Conservation (phyloP, 2,797 vertebrate genomes). For the Molossus alvarezi region DNA sequence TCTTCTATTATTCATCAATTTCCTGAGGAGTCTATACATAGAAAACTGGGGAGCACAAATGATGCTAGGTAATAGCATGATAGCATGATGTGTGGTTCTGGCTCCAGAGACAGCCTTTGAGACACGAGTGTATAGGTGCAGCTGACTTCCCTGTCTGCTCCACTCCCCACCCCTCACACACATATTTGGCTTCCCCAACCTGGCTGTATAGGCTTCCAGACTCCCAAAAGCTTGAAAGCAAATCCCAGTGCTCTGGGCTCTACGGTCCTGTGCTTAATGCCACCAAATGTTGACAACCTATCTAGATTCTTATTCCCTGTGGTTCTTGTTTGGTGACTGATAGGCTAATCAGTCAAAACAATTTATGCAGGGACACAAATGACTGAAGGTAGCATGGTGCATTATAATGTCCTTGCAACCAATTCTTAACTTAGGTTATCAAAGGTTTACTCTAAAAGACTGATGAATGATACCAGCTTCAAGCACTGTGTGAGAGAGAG, state of each 20-base stretch:
- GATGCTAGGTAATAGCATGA: neutral
- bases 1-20: neutral
- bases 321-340: neutral
- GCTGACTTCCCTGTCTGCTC: neutral
- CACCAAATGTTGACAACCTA: neutral
- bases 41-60: neutral
- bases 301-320: neutral
- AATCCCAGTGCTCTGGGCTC: neutral
- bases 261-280: neutral
- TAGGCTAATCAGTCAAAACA: slow-evolving; percentile 2
- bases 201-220: neutral
- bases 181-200: neutral
- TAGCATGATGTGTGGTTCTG: neutral
- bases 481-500: neutral
- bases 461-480: slow-evolving; percentile 12
- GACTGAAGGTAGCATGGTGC: neutral
- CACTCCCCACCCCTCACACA: no score
- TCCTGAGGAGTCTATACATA: neutral
- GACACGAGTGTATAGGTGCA: neutral
- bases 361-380: slow-evolving; percentile 44
- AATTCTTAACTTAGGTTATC: slow-evolving; percentile 52
- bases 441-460: slow-evolving; percentile 28
- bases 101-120: neutral
- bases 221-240: neutral
- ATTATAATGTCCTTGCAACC: neutral